These are phyloP conservation scores for Melanotaenia duboulayi DNA, from an alignment of 2,113 vertebrate genomes.

Conservation along the genomic window DNA sequence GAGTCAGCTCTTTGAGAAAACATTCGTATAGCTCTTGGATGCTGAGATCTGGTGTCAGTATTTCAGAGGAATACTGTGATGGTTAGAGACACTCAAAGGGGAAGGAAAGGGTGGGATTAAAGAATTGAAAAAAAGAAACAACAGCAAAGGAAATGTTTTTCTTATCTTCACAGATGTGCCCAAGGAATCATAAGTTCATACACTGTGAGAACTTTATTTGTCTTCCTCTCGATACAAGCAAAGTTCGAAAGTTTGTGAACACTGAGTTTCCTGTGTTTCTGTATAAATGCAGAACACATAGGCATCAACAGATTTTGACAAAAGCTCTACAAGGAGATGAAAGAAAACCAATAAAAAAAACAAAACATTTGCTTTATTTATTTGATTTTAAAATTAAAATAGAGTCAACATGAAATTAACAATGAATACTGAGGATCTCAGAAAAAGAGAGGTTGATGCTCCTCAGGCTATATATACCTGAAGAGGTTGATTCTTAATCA, in stretches of 20 bases:
- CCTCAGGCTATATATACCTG: too few relatives aligned
- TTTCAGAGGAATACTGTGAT: constrained; percentile 28
- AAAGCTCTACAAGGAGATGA: background rate
- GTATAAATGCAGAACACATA: background rate
- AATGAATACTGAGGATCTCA: too few relatives aligned
- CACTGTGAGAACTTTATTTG: background rate
- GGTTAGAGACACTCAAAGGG: constrained; percentile 10
- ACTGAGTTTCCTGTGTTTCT: background rate
- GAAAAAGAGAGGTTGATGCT: too few relatives aligned
- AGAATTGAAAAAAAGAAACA: constrained; percentile 3
- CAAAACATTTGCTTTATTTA: background rate
- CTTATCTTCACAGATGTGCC: background rate
- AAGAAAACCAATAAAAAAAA: background rate
- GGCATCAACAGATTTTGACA: background rate
- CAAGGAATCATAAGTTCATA: constrained; percentile 7
- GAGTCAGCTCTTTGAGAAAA: constrained; percentile 13
- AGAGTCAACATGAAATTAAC: too few relatives aligned
- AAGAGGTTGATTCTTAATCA: too few relatives aligned
- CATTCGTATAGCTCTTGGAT: background rate
- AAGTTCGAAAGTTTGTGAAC: background rate
- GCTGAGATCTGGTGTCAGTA: constrained; percentile 25
- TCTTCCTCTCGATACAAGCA: background rate
- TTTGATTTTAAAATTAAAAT: too few relatives aligned
- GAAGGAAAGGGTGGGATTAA: constrained; percentile 9
- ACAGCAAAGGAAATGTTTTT: constrained; percentile 1